phyloP scores from a whole-genome alignment of 2,797 vertebrate species.

The Lindbergichthys nudifrons region DNA sequence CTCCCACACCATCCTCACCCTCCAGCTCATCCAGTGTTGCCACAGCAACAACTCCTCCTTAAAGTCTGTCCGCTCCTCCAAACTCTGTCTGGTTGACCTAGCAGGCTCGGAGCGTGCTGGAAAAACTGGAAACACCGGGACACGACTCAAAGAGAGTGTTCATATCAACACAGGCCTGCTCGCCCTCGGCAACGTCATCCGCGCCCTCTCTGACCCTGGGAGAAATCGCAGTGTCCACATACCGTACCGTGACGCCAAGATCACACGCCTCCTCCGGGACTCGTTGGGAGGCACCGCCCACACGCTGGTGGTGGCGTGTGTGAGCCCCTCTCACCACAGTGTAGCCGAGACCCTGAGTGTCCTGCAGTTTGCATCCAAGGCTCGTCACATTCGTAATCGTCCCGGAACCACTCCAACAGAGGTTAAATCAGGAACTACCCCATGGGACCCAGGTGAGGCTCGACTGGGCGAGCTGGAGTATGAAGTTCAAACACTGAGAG shows the following conservation, averaged over 20 bases:
- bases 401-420: conserved; percentile 72
- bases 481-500: conserved; percentile 87
- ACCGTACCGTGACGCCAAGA: conserved; percentile 92
- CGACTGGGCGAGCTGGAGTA: conserved; percentile 88
- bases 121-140: conserved; percentile 89
- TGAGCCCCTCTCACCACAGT: conserved; percentile 89
- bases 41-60: conserved; percentile 28
- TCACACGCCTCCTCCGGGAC: conserved; percentile 93
- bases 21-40: conserved; percentile 83
- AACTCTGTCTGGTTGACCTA: conserved; percentile 93
- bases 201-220: conserved; percentile 87
- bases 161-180: conserved; percentile 91
- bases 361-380: conserved; percentile 91
- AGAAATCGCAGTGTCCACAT: conserved; percentile 79
- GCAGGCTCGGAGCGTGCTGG: conserved; percentile 92
- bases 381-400: conserved; percentile 88
- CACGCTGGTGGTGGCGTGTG: conserved; percentile 92
- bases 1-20: conserved; percentile 91
- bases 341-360: conserved; percentile 91
- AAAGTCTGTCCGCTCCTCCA: conserved; percentile 78
- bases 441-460: conserved; percentile 84
- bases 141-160: conserved; percentile 90
- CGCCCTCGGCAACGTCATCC: conserved; percentile 92
- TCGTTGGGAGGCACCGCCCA: conserved; percentile 92
- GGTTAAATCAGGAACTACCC: conserved; percentile 45